These are phyloP conservation scores for Colossoma macropomum DNA, from an alignment of 2,113 vertebrate genomes.

Conservation along the genomic window DNA sequence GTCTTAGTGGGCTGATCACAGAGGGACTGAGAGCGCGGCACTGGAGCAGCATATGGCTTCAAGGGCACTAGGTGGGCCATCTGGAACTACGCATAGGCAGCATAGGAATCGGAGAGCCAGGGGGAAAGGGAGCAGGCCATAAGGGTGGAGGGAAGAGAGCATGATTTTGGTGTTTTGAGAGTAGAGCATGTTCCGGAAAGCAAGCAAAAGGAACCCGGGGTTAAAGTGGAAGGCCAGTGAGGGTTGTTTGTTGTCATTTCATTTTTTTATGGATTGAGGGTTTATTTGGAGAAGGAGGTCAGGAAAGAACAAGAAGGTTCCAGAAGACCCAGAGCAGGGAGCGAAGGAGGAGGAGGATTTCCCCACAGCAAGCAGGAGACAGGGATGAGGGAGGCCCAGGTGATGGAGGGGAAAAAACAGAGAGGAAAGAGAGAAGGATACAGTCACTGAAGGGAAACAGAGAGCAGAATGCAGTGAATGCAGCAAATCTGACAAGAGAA, in stretches of 20 bases:
- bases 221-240: not conserved
- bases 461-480: slow-evolving; percentile 36
- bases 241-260: not conserved
- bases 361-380: slow-evolving; percentile 15
- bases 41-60: slow-evolving; percentile 89
- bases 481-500: slow-evolving; percentile 31
- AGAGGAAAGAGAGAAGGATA: slow-evolving; percentile 50
- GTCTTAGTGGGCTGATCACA: slow-evolving; percentile 92
- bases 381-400: slow-evolving; percentile 27
- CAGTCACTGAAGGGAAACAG: slow-evolving; percentile 51
- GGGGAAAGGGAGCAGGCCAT: not conserved
- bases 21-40: slow-evolving; percentile 92
- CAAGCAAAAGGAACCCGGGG: not conserved
- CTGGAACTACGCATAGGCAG: slow-evolving; percentile 80
- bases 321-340: slow-evolving; percentile 20
- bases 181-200: not conserved
- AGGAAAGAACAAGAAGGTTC: slow-evolving; percentile 8
- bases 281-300: slow-evolving; percentile 10
- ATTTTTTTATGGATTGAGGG: not conserved
- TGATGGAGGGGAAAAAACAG: slow-evolving; percentile 41
- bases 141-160: not conserved
- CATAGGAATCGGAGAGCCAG: slow-evolving; percentile 34
- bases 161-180: not conserved
- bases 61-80: slow-evolving; percentile 90
- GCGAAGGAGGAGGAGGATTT: slow-evolving; percentile 21